phyloP scores from a whole-genome alignment of 2,113 vertebrate genomes.

The human region DNA sequence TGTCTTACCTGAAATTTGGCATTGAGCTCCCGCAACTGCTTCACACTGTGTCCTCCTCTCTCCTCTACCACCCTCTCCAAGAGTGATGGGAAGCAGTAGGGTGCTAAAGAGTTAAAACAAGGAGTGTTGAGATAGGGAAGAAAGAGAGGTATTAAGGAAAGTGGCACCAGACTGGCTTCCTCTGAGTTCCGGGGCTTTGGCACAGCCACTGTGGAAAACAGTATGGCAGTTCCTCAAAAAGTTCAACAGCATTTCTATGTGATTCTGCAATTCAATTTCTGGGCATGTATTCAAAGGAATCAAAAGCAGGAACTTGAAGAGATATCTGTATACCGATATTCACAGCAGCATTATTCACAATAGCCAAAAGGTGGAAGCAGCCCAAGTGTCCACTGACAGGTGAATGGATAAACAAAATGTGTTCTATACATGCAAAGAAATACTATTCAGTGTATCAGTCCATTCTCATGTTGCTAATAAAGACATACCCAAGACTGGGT shows the following conservation, averaged over 20 bases:
- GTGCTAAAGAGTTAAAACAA: neutral
- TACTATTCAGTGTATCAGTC: no score
- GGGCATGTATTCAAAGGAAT: neutral
- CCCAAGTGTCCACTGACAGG: fast-evolving
- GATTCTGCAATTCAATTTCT: neutral
- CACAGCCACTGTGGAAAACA: neutral
- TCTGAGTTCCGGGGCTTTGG: neutral
- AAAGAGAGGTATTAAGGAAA: neutral
- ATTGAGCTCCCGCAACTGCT: neutral
- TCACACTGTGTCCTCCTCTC: neutral
- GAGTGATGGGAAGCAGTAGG: neutral
- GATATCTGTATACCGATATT: neutral
- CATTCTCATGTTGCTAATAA: no score
- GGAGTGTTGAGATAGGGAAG: neutral
- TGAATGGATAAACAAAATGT: neutral
- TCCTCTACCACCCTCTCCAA: neutral
- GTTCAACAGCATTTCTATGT: neutral
- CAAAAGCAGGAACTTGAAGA: neutral
- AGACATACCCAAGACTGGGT: no score
- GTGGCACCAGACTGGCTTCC: neutral
- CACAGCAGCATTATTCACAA: neutral
- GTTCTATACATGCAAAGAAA: fast-evolving
- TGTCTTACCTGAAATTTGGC: neutral
- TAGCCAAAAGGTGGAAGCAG: neutral
- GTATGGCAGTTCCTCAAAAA: neutral